A percentile compares a stretch with the other conserved stretches of the same genome.
phyloP scores from a whole-genome alignment of 2,888 invertebrate genomes.

The Labia minor region DNA sequence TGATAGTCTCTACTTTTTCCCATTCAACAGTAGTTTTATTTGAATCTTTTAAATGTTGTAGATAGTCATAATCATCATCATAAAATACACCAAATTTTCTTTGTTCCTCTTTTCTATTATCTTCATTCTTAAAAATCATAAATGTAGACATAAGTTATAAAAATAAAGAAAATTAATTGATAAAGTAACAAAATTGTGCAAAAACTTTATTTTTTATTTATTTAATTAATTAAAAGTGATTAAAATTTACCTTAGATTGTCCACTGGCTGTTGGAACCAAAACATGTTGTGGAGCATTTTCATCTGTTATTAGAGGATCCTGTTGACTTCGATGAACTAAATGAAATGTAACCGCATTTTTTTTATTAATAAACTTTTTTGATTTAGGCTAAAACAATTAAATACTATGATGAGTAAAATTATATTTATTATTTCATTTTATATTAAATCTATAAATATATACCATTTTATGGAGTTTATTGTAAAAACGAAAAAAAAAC shows the following conservation, averaged over 20 bases:
- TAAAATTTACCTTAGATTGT: constrained; percentile 36
- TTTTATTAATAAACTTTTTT: constrained; percentile 82
- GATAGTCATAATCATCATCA: constrained; percentile 91
- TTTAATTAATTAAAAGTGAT: neutral
- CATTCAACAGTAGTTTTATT: constrained; percentile 31
- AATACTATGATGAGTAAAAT: neutral
- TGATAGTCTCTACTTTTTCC: constrained; percentile 26
- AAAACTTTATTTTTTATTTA: no score
- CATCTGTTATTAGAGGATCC: constrained; percentile 83
- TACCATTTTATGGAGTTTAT: constrained; percentile 14
- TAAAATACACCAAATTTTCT: constrained; percentile 82
- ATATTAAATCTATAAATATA: no score
- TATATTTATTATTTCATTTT: no score
- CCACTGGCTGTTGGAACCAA: constrained; percentile 50
- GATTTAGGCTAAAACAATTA: constrained; percentile 42
- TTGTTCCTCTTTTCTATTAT: constrained; percentile 53
- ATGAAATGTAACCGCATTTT: constrained; percentile 82
- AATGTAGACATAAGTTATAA: no score
- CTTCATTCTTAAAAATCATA: constrained; percentile 33
- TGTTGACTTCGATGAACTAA: constrained; percentile 87
- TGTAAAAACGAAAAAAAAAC: neutral
- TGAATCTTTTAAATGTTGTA: constrained; percentile 72
- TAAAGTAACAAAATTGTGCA: no score
- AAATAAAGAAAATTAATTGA: no score
- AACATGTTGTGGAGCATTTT: constrained; percentile 78